Conservation (phyloP, 2,797 vertebrate genomes). For the Anolis apletophallus region DNA sequence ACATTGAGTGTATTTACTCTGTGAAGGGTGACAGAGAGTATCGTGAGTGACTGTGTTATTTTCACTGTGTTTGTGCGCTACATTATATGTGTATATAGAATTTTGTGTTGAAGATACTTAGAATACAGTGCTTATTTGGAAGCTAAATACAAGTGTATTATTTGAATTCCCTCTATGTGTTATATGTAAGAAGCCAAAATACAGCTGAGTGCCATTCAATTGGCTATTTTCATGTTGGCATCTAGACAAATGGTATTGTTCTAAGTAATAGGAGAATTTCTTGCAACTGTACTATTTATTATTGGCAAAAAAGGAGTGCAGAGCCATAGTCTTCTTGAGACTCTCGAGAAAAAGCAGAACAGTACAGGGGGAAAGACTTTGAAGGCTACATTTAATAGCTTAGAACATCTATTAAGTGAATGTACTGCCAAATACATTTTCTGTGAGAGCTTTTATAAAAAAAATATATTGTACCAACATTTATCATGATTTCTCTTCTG, state of each 20-base stretch:
- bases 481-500: constrained; percentile 50
- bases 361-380: constrained; percentile 26
- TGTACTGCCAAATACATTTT: constrained; percentile 40
- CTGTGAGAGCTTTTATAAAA: constrained; percentile 29
- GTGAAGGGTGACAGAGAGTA: no score
- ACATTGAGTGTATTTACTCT: no score
- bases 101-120: no score
- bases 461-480: background rate
- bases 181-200: constrained; percentile 37
- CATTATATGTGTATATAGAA: no score
- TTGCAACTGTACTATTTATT: constrained; percentile 22
- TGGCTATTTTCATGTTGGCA: constrained; percentile 12
- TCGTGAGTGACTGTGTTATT: no score
- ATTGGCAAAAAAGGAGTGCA: constrained; percentile 39
- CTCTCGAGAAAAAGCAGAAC: constrained; percentile 18
- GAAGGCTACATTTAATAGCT: constrained; percentile 26
- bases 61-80: no score
- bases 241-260: constrained; percentile 36
- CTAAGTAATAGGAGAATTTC: constrained; percentile 26
- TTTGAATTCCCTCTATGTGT: no score
- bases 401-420: constrained; percentile 40
- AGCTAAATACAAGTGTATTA: no score
- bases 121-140: no score
- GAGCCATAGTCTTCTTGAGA: constrained; percentile 30
- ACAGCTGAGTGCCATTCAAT: constrained; percentile 9